Conservation (phyloP, 1,140 invertebrate genomes). For the Brachystomella parvula region DNA sequence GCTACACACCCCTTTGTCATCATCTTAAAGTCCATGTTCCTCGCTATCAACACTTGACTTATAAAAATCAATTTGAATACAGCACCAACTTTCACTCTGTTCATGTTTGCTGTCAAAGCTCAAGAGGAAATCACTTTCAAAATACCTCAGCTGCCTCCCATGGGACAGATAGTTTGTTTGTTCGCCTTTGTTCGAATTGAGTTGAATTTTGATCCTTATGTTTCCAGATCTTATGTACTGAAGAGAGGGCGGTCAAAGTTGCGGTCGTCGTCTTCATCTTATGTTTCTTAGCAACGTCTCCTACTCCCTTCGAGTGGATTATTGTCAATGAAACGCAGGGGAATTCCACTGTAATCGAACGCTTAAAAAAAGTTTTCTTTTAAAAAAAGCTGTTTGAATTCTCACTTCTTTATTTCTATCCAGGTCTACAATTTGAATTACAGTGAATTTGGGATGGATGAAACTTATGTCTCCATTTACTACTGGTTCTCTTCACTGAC, state of each 20-base stretch:
- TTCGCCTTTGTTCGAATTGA: background rate
- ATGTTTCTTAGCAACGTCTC: conserved; percentile 55
- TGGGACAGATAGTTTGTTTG: background rate
- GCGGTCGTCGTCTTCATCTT: conserved; percentile 55
- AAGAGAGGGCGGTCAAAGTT: conserved; percentile 47
- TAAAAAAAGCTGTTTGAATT: background rate
- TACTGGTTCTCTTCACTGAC: conserved; percentile 58
- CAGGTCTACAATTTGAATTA: conserved; percentile 22
- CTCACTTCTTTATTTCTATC: background rate
- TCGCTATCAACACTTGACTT: no score
- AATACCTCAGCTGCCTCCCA: background rate
- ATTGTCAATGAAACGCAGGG: conserved; percentile 35
- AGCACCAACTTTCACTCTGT: no score
- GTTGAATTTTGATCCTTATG: conserved; percentile 40
- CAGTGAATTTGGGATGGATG: conserved; percentile 47
- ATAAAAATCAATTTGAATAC: no score
- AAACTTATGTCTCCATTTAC: conserved; percentile 54
- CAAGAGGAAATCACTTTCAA: no score
- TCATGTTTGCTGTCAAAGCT: no score
- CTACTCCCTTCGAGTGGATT: conserved; percentile 58
- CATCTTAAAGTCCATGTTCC: no score
- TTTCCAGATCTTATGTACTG: conserved; percentile 44
- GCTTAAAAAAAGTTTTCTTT: no score
- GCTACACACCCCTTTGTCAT: no score
- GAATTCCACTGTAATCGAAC: no score